Evolutionary conservation across 1,140 invertebrate genomes (phyloP), one percentile per base, ranked within the genome.

Genomic region (Holotrichia oblita): DNA sequence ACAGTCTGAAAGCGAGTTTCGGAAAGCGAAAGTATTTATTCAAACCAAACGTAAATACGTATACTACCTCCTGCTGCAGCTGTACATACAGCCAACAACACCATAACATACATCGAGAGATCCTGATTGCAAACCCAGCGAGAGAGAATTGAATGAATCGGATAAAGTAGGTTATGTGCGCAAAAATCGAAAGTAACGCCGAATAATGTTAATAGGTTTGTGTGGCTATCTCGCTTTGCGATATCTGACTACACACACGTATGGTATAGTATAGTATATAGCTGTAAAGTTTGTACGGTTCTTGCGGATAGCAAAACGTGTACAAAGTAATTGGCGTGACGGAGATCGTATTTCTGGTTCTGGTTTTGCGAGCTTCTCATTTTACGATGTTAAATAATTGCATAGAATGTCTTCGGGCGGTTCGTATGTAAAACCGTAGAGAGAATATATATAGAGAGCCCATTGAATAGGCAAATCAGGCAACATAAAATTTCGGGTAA

Each of bases 181-280:
- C 81, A 81, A 81, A 80, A 81, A 81, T 78, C 80, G 81, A 81
- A 81, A 81, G 81, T 81, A 77, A 69, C 61, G 73, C 76, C 78
- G 80, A 81, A 80, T 79, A 80, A 76, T 61, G 77, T 81, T 77
- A 80, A 78, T 78, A 64, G 79, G 77, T 80, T 81, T 76, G 59
- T 80, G 22, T 55, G 79, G 59, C 40, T 69, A 40, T 40, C 22
- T 20, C 73, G 3, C 20, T 34, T 34, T 34, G 1, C 27, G 27
- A 27, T 27, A 40, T 14, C 27, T 17, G 8, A 17, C 10, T 64
- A 10, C n/a, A 17, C 17, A 24, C 17, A 14, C 48, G 6, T 14
- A 55, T n/a, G 14, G 0, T 6, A n/a, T 9, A 6, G 1, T 44
- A n/a, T 44, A 44, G 42, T 44, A 6, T 44, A n/a, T 44, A 55